Base-by-base conservation (phyloP, 2,888 invertebrate genomes). In the Tipula unca region DNA sequence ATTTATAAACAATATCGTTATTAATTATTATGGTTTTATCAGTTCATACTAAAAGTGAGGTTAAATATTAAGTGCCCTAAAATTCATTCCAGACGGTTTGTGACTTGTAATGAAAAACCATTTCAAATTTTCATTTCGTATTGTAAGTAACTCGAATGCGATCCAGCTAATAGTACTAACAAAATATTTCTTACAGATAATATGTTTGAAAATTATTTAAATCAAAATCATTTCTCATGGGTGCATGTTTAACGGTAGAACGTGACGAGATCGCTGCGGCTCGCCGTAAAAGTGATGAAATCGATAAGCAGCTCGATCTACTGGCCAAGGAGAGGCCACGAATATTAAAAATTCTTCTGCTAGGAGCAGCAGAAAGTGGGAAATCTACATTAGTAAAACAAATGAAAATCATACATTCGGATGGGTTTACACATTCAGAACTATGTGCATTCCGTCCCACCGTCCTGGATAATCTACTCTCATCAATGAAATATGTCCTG, bases 331-430 rank as follows among this genome's bases (percentile, higher is more conserved):
- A 93, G 88, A 92, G 93, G 87, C 92, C 91, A 86, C 92, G 93
- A 91, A 92, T 93, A 88, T 92, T 94, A 88, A 94, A 94, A 89
- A 93, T 94, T 86, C 89, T 94, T 84, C 89, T 94, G 39, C 90
- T 94, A 69, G 94, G 94, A 86, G 93, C 94, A 86, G 94, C 94
- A 10, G 94, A 94, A 89, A 94, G 94, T 90, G 88, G 88, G 87
- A 94, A 94, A 90, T 94, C 94, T 88, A 94, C 94, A 25, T 89
- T 94, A 87, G 94, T 94, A 4, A 94, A 94, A 88, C 94, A 94
- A 90, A 94, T 94, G 94, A 94, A 94, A 89, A 94, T 94, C 86
- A 94, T 94, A 86, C 94, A 94, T 88, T 93, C 93, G 86, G 93
- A 94, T 89, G 94, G 94, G 14, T 94, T 94, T 88, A 93, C 93